A percentile compares a stretch with the other conserved stretches of the same genome.
These are phyloP conservation scores for Gonatopus flavifemur DNA, from an alignment of 1,140 invertebrate species.

Conservation along the genomic window DNA sequence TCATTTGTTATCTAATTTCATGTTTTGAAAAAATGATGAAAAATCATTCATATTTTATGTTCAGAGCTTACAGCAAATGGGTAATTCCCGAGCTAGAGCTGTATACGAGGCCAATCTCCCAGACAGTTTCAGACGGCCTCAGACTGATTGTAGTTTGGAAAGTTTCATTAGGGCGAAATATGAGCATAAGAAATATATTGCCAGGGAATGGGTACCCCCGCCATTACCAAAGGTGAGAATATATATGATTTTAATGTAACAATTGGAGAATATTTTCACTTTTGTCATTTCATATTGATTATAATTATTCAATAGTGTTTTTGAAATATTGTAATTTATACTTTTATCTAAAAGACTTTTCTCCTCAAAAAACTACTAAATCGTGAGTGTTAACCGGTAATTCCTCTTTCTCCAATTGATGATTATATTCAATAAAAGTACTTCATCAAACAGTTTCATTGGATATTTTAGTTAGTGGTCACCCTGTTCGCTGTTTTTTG, in stretches of 20 bases:
- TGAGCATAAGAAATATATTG: constrained; percentile 97
- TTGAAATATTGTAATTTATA: too few species aligned
- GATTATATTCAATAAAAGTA: too few species aligned
- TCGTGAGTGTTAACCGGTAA: too few species aligned
- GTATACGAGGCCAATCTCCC: constrained; percentile 97
- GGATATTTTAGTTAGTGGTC: too few species aligned
- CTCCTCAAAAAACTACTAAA: not conserved
- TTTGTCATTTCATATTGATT: too few species aligned
- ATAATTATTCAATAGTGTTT: too few species aligned
- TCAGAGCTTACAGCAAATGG: constrained; percentile 94
- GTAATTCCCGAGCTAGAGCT: constrained; percentile 92
- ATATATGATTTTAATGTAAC: too few species aligned
- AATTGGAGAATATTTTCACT: constrained; percentile 5
- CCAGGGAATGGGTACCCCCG: constrained; percentile 92
- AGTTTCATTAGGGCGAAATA: constrained; percentile 97
- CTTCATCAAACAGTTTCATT: too few species aligned
- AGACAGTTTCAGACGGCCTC: constrained; percentile 91
- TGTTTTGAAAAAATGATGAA: too few species aligned
- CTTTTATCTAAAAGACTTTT: not conserved
- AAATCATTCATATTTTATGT: constrained; percentile 25
- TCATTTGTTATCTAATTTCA: too few species aligned
- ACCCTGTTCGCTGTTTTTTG: too few species aligned
- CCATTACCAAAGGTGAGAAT: constrained; percentile 76
- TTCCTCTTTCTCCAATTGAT: too few species aligned
- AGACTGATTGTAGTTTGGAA: constrained; percentile 91